Percentiles rank a stretch among this genome's conserved stretches.
These are phyloP conservation scores for Drosophila tsacasi DNA, from an alignment of 1,140 invertebrate genomes.

Conservation along the genomic window DNA sequence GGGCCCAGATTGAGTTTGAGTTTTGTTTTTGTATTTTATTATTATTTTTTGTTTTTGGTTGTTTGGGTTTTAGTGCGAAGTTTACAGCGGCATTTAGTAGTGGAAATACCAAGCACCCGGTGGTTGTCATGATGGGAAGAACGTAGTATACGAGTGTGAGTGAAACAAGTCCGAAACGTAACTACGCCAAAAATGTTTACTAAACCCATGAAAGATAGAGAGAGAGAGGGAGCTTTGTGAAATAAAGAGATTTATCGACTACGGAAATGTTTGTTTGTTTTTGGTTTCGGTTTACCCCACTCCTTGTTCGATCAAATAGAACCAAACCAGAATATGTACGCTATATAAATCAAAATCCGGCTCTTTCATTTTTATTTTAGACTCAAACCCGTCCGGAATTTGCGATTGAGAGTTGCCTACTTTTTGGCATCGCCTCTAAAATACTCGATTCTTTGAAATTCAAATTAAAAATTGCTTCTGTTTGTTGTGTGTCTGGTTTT, in stretches of 20 bases:
- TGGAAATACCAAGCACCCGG: conserved; percentile 77
- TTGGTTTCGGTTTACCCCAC: conserved; percentile 2
- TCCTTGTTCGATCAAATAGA: conserved; percentile 18
- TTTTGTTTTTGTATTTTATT: conserved; percentile 28
- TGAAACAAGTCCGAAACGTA: conserved; percentile 43
- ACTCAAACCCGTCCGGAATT: conserved; percentile 11
- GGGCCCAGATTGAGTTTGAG: conserved; percentile 61
- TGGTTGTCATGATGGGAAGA: conserved; percentile 53
- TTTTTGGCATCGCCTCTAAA: conserved; percentile 38
- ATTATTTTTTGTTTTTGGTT: conserved; percentile 25
- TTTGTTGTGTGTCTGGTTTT: conserved; percentile 4
- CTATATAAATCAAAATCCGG: conserved; percentile 7
- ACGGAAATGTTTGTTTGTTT: conserved; percentile 20
- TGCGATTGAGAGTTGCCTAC: conserved; percentile 44
- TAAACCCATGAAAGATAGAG: conserved; percentile 48
- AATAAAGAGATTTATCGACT: conserved; percentile 39
- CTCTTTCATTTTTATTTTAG: conserved; percentile 11
- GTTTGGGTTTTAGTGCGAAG: conserved; percentile 77
- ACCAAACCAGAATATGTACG: conserved; percentile 19
- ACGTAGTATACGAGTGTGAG: conserved; percentile 40
- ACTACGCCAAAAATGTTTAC: conserved; percentile 32
- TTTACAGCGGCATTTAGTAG: conserved; percentile 79
- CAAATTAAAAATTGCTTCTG: conserved; percentile 13
- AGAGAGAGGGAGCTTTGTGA: conserved; percentile 6
- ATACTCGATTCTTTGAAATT: conserved; percentile 14